Evolutionary conservation across 2,888 invertebrate genomes (phyloP), one percentile per base, ranked within the genome.

Genomic region (Eupeodes luniger): DNA sequence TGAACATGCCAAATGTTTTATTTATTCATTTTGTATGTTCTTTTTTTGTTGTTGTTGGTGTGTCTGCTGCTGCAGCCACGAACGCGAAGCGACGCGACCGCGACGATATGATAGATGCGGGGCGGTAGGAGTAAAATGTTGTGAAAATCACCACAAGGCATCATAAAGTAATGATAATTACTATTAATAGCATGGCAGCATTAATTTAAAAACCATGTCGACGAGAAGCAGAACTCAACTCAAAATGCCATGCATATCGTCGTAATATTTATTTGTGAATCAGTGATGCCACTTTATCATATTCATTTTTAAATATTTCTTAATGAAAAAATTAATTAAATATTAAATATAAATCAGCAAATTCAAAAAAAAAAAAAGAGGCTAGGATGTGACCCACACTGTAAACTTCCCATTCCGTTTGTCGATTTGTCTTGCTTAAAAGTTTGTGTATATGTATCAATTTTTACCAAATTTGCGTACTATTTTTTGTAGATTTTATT

Each of bases 161-260:
- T 74, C 61, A 79, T 75, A 79, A 84, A 75, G 79, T 84, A 79
- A 84, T 79, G 83, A 74, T 79, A 79, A 84, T 79, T 79, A 74
- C 74, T 49, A 62, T 74, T 74, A 79, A 79, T 84, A 67, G 72
- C 74, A 75, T 74, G 79, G 59, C 78, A 79, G 10, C 79, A 74
- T 84, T 84, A 84, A 84, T 74, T 84, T 74, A 61, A 84, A 84
- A 79, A 84, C 62, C 83, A 79, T 84, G 83, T 84, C 83, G 83
- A 78, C 67, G 78, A 79, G 49, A 55, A 61, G 14, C 83, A 53
- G 51, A 75, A 61, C 74, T 62, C 6, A 75, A 61, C 66, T 62
- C 10, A 47, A 74, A 67, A 79, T 67, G 40, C 44, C 51, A 81
- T 81, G 51, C 62, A 72, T 16, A 16, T 34, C 40, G 47, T 36